Base-by-base conservation (phyloP, 2,888 invertebrate genomes). In the Lysandra coridon region DNA sequence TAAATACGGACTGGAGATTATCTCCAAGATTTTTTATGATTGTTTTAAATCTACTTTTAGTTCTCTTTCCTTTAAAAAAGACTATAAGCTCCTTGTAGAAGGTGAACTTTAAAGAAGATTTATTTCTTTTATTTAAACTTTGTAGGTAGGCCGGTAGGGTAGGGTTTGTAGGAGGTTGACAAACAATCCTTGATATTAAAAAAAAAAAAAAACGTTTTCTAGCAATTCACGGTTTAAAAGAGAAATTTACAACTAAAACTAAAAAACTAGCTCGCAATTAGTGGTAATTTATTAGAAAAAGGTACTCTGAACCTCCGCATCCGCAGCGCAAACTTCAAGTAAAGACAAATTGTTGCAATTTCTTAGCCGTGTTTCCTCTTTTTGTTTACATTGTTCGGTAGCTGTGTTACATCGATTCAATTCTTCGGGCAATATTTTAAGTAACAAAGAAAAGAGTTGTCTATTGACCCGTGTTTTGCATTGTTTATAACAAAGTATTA, bases 321-420 rank as follows among this genome's bases (percentile, higher is more conserved):
- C 74, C 74, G 10, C 74, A 74, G 74, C 74, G 40, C 14, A 30
- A 69, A 69, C 64, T 33, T 69, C 64, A 44, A 74, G 73, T 73
- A 49, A 74, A 74, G 76, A 76, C 33, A 57, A 76, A 76, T 76
- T 57, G 76, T 14, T 57, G 53, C 49, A 75, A 75, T 75, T 57
- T 69, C 76, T 30, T 76, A 7, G 17, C 57, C 30, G 33, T 53
- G 57, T 76, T 76, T 76, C 76, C 76, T 53, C 33, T 33, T 30
- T 76, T 76, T 76, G 76, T 76, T 76, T 44, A 44, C 74, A 44
- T 44, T 74, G 74, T 74, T 69, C 33, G 14, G 69, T 33, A 69
- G 69, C 69, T 69, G 69, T 14, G 33, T 17, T 33, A 69, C 69
- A 69, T 69, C 69, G 69, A 37, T 69, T 33, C 69, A 69, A 69